Conservation (phyloP, 2,888 invertebrate genomes). For the Drosophila borealis region DNA sequence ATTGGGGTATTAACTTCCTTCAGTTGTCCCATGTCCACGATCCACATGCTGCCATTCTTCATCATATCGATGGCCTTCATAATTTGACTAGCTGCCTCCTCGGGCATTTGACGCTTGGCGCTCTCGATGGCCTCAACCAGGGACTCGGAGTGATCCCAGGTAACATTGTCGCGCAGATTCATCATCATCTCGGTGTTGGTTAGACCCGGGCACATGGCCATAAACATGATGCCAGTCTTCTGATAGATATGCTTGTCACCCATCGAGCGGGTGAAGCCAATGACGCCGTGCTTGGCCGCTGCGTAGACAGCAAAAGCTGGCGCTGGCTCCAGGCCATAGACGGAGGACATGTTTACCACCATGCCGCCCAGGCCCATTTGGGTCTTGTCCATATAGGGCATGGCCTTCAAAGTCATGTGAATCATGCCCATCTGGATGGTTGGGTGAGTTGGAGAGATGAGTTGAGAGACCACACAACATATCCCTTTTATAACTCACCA, state of each 20-base stretch:
- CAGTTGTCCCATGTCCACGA: conserved; percentile 77
- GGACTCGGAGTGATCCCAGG: conserved; percentile 74
- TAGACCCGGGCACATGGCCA: conserved; percentile 81
- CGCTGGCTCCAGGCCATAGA: conserved; percentile 82
- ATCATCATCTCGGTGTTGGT: conserved; percentile 81
- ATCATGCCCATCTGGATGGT: conserved; percentile 77
- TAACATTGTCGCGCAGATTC: conserved; percentile 79
- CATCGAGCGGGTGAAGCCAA: conserved; percentile 83
- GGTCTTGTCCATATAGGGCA: conserved; percentile 82
- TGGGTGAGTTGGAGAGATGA: not conserved
- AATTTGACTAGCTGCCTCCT: conserved; percentile 78
- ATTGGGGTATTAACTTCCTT: conserved; percentile 77
- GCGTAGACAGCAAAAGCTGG: conserved; percentile 81
- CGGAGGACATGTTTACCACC: conserved; percentile 82
- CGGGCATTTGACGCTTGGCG: conserved; percentile 80
- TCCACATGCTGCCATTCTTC: conserved; percentile 83
- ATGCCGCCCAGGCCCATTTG: conserved; percentile 82
- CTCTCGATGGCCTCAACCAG: conserved; percentile 72
- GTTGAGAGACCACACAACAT: too few species aligned
- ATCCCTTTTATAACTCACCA: conserved; percentile 63
- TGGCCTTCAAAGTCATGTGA: conserved; percentile 75
- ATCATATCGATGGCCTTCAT: conserved; percentile 79
- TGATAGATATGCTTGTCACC: conserved; percentile 72
- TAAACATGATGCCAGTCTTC: conserved; percentile 81
- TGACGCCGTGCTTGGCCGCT: conserved; percentile 83